Base-by-base conservation (phyloP, 2,113 vertebrate species). In the Pholis gunnellus region DNA sequence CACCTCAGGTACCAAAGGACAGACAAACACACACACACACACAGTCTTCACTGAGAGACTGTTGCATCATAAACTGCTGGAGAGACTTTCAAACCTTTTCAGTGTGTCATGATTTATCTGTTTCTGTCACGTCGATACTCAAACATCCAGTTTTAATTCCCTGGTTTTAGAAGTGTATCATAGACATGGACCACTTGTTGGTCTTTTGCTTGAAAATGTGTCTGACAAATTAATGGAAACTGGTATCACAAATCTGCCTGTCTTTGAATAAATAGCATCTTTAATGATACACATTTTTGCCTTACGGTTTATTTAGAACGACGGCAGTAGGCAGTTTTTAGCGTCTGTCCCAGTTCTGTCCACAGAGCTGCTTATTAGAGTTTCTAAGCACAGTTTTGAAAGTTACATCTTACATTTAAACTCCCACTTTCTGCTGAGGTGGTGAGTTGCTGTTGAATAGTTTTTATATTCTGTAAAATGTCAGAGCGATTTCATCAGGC, bases 1-100 rank as follows among this genome's bases (percentile, higher is more conserved):
- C 13, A 97, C 97, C 66, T 96, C 97, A 96, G 98, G 98, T 99
- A 96, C 22, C 20, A 22, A 57, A 73, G 36, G 20, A 56, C 29
- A 1, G 27, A 76, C 46, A 56, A 29, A 52, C 34, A 18, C 46
- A 15, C 13, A 25, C 18, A 52, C 34, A 18, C 46, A 15, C 13
- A 25, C 22, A 2, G 1, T 27, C 46, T 54, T 52, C 8, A 70
- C 5, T n/a, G 15, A 15, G 4, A 25, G 40, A 29, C n/a, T 3
- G n/a, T 57, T 36, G 13, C n/a, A 29, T 56, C 20, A 67, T 44
- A 31, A 25, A 68, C 9, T 38, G 2, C 20, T 25, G 14, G 6
- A 14, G 20, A 22, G 70, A 29, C 38, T 50, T 38, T 61, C 4
- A 9, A 36, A 5, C 6, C 9, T 56, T 70, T 59, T 66, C 48